A percentile compares a stretch with the other conserved stretches of the same genome.
phyloP scores from a whole-genome alignment of 2,888 invertebrate species.

The Hesperia comma region DNA sequence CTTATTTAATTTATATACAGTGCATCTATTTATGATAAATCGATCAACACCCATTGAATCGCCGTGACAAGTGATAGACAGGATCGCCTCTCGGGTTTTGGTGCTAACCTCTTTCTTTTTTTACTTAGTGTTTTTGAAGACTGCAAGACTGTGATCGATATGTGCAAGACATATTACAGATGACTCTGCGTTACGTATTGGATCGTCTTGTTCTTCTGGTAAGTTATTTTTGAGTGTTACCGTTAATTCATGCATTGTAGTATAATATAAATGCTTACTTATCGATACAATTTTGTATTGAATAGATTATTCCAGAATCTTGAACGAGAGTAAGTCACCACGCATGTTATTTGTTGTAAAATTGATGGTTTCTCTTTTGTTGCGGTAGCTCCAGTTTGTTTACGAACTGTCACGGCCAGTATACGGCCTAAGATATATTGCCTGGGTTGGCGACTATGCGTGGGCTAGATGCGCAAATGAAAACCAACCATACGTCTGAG shows the following conservation, averaged over 20 bases:
- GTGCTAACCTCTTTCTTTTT: conserved; percentile 80
- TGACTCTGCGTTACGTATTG: conserved; percentile 72
- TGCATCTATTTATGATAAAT: conserved; percentile 61
- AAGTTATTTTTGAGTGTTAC: conserved; percentile 50
- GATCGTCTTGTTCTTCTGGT: conserved; percentile 72
- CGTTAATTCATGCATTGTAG: conserved; percentile 38
- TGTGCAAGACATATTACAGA: conserved; percentile 82
- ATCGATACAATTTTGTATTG: conserved; percentile 44
- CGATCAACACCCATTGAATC: conserved; percentile 58
- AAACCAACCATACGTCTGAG: conserved; percentile 48
- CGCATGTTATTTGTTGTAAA: conserved; percentile 38
- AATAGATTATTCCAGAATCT: conserved; percentile 47
- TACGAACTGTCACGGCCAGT: conserved; percentile 85
- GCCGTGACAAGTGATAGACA: conserved; percentile 67
- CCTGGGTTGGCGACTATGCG: conserved; percentile 84
- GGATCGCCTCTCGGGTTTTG: conserved; percentile 63
- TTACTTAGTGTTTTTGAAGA: conserved; percentile 79
- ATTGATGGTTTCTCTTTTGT: conserved; percentile 67
- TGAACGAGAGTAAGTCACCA: conserved; percentile 38
- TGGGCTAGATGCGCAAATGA: conserved; percentile 60
- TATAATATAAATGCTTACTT: conserved; percentile 42
- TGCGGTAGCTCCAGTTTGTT: conserved; percentile 84
- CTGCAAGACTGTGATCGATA: conserved; percentile 83
- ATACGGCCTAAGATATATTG: conserved; percentile 85
- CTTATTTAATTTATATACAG: conserved; percentile 51